Base-by-base conservation (phyloP, 2,113 vertebrate species). In the Emydura subglobosa region DNA sequence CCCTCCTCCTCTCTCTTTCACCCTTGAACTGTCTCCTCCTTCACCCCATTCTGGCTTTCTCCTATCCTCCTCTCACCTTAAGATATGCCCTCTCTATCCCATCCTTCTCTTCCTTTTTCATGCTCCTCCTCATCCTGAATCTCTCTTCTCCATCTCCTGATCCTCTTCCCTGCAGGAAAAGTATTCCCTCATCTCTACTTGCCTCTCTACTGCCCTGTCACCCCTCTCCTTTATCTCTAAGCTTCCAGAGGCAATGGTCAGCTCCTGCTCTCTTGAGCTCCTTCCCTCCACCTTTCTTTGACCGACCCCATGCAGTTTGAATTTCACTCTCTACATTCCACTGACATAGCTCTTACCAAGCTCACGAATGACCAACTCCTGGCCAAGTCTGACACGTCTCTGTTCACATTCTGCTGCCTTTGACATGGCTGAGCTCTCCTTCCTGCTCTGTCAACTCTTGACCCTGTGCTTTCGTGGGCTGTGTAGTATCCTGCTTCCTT, bases 1-100 rank as follows among this genome's bases (percentile, higher is more conserved):
- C 68, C 10, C 53, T 91, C 95, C 42, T 74, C 59, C 42, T 74
- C 54, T 95, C 93, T 96, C n/a, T 79, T 96, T 12, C 3, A 92
- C 47, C 79, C 47, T 83, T 89, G 72, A 74, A 93, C 16, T 83
- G 4, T 96, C 19, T 76, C 57, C 25, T 94, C 10, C 90, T 89
- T 87, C 84, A 94, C 65, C 74, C 74, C 24, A 13, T 51, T 90
- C 76, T 90, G 14, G 39, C 44, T 86, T 92, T 95, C 39, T 92
- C 85, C 82, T n/a, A 53, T 21, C 29, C 91, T 96, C 39, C 22
- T 93, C 27, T 94, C 81, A 85, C 76, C 55, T 88, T 91, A 79
- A 86, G 84, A 1, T 6, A 53, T 84, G 92, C 44, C 4, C 10
- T 53, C 16, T 47, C 31, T 54, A 25, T 59, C 85, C 7, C 9